Evolutionary conservation across 1,140 invertebrate species (phyloP), one percentile per base, ranked within the genome.

Genomic region (Drosophila guanche): DNA sequence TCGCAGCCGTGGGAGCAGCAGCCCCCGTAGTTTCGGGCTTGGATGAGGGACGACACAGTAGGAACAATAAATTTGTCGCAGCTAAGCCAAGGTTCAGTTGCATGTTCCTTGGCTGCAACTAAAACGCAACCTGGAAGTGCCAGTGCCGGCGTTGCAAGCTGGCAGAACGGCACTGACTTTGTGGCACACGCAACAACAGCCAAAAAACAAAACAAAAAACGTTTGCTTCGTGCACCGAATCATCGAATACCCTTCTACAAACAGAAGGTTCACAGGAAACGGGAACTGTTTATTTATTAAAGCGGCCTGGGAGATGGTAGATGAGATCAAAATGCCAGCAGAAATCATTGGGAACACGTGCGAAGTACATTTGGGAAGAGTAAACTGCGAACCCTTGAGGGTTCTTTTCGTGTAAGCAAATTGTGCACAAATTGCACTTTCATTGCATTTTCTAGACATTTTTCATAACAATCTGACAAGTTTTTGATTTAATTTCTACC

Each of bases 41-140:
- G 16, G 16, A 20, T 20, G 41, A 12, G 6, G 37, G 27, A 0
- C 6, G 14, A 60, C 48, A 37, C 14, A 59, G 47, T 53, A 23
- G 33, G 6, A 66, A 46, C 65, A 46, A 54, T 67, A 40, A 46
- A 67, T 67, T 29, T 67, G 65, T 67, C 65, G 65, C 29, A 47
- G 48, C 48, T 47, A 22, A 68, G 48, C 47, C 4, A 27, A 66
- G 40, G 65, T n/a, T n/a, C n/a, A n/a, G n/a, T n/a, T 52, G 40
- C 40, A 47, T 67, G 47, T 41, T 37, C n/a, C 43, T 6, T 6
- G 12, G 20, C 29, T 40, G 6, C 14, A 63, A 37, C 47, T 3
- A 7, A 52, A 20, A 52, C 14, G 25, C 43, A 20, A 10, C 8
- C 8, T 6, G 14, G 6, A 52, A 40, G 14, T 12, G 4, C 4